Conservation (phyloP, 2,113 vertebrate genomes). For the Vombatus ursinus region DNA sequence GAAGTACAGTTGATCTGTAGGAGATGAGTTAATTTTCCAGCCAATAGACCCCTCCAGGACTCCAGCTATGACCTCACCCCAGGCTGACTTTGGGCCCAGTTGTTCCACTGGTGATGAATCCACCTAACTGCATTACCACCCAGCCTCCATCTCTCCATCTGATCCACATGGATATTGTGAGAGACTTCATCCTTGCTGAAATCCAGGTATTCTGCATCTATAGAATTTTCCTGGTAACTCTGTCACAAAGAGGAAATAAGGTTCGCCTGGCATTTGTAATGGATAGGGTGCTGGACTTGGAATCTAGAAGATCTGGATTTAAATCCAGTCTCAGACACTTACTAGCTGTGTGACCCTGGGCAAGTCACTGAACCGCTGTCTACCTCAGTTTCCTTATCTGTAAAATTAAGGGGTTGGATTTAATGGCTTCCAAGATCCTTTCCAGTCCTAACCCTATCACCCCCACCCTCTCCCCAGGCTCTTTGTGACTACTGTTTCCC, state of each 20-base stretch:
- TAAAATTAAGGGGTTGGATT: not conserved
- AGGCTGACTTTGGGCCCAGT: not conserved
- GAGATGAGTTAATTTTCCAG: not conserved
- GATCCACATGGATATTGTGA: not conserved
- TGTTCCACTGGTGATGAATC: not conserved
- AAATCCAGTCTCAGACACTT: too few species aligned
- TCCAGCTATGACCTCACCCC: too few species aligned
- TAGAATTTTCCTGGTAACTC: not conserved
- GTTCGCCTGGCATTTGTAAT: too few species aligned
- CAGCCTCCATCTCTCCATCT: not conserved
- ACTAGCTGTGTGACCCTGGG: too few species aligned
- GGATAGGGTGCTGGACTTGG: too few species aligned
- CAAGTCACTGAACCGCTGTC: not conserved
- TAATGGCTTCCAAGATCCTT: not conserved
- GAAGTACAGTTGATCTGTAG: not conserved
- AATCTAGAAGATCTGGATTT: too few species aligned
- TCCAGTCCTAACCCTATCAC: not conserved
- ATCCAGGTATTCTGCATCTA: not conserved
- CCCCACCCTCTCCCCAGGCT: not conserved
- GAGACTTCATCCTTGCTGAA: not conserved
- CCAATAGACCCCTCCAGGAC: not conserved
- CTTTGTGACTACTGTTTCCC: not conserved
- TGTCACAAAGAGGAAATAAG: not conserved
- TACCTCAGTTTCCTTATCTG: not conserved
- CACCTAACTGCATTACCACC: not conserved